phyloP scores from a whole-genome alignment of 2,888 invertebrate genomes.

The Abscondita cerata region DNA sequence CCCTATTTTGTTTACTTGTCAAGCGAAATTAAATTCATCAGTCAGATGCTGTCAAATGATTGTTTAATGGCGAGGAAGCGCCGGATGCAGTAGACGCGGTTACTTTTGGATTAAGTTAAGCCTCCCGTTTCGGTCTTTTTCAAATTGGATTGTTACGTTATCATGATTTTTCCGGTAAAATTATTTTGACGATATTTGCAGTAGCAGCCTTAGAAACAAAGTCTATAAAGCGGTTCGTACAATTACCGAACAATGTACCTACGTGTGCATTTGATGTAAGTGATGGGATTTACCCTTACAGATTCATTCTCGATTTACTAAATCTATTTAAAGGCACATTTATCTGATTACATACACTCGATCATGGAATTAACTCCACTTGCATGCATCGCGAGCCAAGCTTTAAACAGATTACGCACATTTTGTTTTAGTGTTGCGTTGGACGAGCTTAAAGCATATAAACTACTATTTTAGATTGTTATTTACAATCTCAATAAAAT shows the following conservation, averaged over 20 bases:
- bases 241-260: too few species aligned
- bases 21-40: conserved; percentile 49
- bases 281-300: conserved; percentile 7
- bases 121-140: conserved; percentile 30
- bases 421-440: conserved; percentile 20
- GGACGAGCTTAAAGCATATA: conserved; percentile 10
- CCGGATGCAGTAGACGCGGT: conserved; percentile 38
- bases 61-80: conserved; percentile 48
- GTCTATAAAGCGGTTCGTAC: too few species aligned
- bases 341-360: conserved; percentile 20
- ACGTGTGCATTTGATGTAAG: not conserved
- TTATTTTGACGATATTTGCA: conserved; percentile 25
- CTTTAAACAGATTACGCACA: conserved; percentile 27
- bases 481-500: not conserved
- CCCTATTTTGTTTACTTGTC: conserved; percentile 41
- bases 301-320: conserved; percentile 18
- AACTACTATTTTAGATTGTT: conserved; percentile 6
- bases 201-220: too few species aligned
- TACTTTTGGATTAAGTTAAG: conserved; percentile 38
- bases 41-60: conserved; percentile 48
- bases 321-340: conserved; percentile 19
- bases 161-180: conserved; percentile 31
- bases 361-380: conserved; percentile 25
- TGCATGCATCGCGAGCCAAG: conserved; percentile 19
- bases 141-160: conserved; percentile 40